Base-by-base conservation (phyloP, 1,140 invertebrate genomes). In the Solenopsis fugax region DNA sequence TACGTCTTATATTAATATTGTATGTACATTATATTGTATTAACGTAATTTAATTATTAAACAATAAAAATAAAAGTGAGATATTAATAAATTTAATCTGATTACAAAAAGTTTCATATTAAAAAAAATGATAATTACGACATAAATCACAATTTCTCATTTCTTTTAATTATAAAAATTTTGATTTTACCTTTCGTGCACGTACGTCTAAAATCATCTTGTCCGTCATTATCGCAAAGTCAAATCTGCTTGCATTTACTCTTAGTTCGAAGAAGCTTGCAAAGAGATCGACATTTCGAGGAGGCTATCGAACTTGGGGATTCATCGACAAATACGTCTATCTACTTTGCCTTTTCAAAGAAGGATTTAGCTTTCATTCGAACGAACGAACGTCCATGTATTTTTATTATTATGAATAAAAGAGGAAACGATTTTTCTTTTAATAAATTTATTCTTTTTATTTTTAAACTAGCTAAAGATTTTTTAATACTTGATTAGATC, bases 191-290 rank as follows among this genome's bases (percentile, higher is more conserved):
- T 18, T 71, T 71, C 18, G 9, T 29, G 34, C 2, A 4, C 4
- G 16, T 2, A 12, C 52, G 41, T 72, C 50, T 48, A 45, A 37
- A 80, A 60, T 71, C 48, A 37, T 77, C 56, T 18, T 54, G 52
- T 87, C 64, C 69, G 82, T 89, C 87, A 58, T 88, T 50, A 84
- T 87, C 75, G 72, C 45, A 69, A 34, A 87, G 73, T 82, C 62
- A 37, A 81, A 72, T 45, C 62, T 76, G 48, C 56, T 81, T 85
- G 73, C 80, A 80, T 75, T 80, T 54, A 80, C 16, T 76, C 58
- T 48, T 54, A 54, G 62, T 56, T 89, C 77, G 24, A 60, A 71
- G 58, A 58, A 86, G 82, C 76, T 88, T 73, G 52, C 60, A 37
- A 45, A 34, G 50, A 90, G 87, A 89, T 89, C 64, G 41, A 54